Evolutionary conservation across 2,113 vertebrate genomes (phyloP), one percentile per base, ranked within the genome.

Genomic region (Prunella fulvescens): DNA sequence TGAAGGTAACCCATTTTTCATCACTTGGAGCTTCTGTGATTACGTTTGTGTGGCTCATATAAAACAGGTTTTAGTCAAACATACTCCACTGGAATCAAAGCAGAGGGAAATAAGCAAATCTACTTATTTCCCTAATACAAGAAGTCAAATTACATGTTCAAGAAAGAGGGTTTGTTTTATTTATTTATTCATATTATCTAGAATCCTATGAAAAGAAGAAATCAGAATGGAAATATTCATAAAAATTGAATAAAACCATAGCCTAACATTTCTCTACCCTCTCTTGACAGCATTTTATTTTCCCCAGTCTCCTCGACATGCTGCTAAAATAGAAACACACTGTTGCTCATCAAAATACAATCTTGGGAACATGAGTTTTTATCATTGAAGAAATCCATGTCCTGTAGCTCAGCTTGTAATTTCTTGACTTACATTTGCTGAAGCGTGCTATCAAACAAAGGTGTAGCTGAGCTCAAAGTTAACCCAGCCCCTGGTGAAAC

Each of bases 1-100:
- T 83, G 71, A 95, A 83, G 62, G 88, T 19, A 92, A 47, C 42
- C 76, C 22, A 58, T 87, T 95, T 78, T 80, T 72, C 78, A 65
- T 81, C 57, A 25, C 58, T 87, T 31, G 45, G 47, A 54, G 54
- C 20, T 65, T 80, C 70, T 0, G 0, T 48, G 35, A 72, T 80
- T 42, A 12, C 3, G 2, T 73, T 71, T 72, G 37, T 33, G 22
- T 0, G 1, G 81, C 29, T 79, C 37, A 54, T 40, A 82, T 11
- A 80, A 62, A 87, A 17, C 7, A 87, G 2, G 3, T 19, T 69
- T 42, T 47, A 92, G 23, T 70, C 70, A 79, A 69, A 70, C 31
- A 77, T 12, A 22, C 3, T 28, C 69, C 14, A 37, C 1, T n/a
- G 35, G 50, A 80, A 77, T 73, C 54, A 56, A 77, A 80, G 35